Evolutionary conservation across 2,888 invertebrate genomes (phyloP).

Genomic region (Latrodectus elegans): DNA sequence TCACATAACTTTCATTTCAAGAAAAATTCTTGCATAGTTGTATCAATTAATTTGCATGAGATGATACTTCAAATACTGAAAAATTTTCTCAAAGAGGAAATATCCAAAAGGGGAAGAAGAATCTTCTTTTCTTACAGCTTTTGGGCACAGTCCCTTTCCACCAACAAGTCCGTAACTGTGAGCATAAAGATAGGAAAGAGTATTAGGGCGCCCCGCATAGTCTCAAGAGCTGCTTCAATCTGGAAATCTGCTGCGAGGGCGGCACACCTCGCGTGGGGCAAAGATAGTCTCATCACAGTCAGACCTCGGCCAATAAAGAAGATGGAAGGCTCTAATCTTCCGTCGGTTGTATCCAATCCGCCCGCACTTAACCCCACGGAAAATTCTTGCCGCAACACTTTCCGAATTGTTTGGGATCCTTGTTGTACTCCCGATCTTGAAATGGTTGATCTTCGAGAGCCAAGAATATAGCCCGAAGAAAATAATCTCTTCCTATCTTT

Average conservation of each 20-base stretch:
- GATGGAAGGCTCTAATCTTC: conserved; percentile 50
- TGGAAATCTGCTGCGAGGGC: conserved; percentile 23
- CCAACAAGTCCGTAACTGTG: conserved; percentile 21
- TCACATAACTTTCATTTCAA: no score
- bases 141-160: conserved; percentile 15
- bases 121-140: background rate
- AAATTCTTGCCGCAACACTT: background rate
- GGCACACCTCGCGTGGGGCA: background rate
- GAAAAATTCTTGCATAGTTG: no score
- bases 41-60: no score
- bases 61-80: no score
- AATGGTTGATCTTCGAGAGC: background rate
- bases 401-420: background rate
- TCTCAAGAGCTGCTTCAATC: conserved; percentile 34
- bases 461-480: background rate
- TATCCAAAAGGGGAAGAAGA: no score
- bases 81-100: no score
- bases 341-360: conserved; percentile 21
- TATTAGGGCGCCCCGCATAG: conserved; percentile 39
- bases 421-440: background rate
- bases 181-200: conserved; percentile 30
- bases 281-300: conserved; percentile 42
- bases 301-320: conserved; percentile 48
- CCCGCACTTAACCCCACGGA: conserved; percentile 32
- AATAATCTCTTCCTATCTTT: background rate